A percentile compares a stretch with the other conserved stretches of the same genome.
phyloP scores from a whole-genome alignment of 2,888 invertebrate species.

The Epirrita christyi region DNA sequence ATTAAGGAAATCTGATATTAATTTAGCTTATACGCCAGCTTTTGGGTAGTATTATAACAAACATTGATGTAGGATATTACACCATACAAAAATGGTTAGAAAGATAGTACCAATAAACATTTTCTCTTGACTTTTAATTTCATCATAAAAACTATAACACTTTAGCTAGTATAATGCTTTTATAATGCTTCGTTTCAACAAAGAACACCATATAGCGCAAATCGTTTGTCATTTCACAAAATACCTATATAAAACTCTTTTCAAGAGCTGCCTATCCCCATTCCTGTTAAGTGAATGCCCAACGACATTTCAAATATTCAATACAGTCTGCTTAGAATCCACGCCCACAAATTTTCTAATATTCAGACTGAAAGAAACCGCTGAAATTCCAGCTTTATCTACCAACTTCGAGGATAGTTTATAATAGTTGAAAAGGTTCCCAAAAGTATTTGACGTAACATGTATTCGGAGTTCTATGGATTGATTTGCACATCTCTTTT shows the following conservation, averaged over 20 bases:
- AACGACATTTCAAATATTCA: conserved; percentile 4
- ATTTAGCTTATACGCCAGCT: conserved; percentile 20
- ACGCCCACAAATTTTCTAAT: conserved; percentile 9
- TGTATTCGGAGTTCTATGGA: not conserved
- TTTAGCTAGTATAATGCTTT: no score
- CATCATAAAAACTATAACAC: no score
- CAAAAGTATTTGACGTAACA: not conserved
- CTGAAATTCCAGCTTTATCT: conserved; percentile 21
- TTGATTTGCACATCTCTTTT: not conserved
- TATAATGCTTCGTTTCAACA: no score
- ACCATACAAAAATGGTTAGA: no score
- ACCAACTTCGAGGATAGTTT: conserved; percentile 29
- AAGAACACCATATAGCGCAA: no score
- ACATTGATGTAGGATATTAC: no score
- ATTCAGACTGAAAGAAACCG: conserved; percentile 25
- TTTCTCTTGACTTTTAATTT: no score
- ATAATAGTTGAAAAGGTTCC: conserved; percentile 17
- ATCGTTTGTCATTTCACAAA: no score
- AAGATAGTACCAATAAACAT: no score
- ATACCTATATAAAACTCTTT: no score
- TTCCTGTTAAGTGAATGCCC: not conserved
- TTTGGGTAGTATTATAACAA: not conserved
- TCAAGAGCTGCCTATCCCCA: no score
- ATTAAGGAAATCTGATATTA: conserved; percentile 24
- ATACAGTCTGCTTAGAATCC: conserved; percentile 8